Percentiles rank a stretch among this genome's conserved stretches.
These are phyloP conservation scores for Argyra leucocephala DNA, from an alignment of 2,888 invertebrate species.

Conservation along the genomic window DNA sequence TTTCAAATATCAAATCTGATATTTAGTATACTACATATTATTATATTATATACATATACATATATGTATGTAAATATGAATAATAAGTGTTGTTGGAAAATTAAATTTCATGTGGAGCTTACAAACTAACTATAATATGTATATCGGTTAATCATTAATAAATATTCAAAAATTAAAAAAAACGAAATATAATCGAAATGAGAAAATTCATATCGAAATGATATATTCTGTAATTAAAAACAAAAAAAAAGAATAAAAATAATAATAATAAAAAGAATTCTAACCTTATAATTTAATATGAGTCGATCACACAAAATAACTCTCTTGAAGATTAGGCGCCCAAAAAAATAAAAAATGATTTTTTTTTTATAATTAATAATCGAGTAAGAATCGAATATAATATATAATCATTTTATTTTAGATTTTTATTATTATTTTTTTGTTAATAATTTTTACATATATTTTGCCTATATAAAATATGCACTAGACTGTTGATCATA, in stretches of 20 bases:
- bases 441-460: too few relatives aligned
- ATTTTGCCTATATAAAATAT: slow-evolving; percentile 1
- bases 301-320: not conserved
- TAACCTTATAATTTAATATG: slow-evolving; percentile 1
- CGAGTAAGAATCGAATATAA: not conserved
- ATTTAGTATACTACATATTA: too few relatives aligned
- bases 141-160: not conserved
- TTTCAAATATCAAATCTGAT: too few relatives aligned
- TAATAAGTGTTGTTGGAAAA: too few relatives aligned
- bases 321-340: not conserved
- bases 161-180: too few relatives aligned
- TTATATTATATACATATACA: too few relatives aligned
- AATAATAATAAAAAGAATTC: not conserved
- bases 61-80: too few relatives aligned
- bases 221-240: too few relatives aligned
- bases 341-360: not conserved
- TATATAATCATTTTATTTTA: not conserved
- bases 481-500: not conserved
- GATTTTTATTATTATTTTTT: too few relatives aligned
- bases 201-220: too few relatives aligned
- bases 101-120: not conserved
- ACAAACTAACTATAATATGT: not conserved
- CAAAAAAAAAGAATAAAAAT: too few relatives aligned
- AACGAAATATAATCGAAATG: too few relatives aligned
- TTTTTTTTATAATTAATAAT: not conserved